phyloP scores from a whole-genome alignment of 2,797 vertebrate genomes.

The Psittacula derbiana region DNA sequence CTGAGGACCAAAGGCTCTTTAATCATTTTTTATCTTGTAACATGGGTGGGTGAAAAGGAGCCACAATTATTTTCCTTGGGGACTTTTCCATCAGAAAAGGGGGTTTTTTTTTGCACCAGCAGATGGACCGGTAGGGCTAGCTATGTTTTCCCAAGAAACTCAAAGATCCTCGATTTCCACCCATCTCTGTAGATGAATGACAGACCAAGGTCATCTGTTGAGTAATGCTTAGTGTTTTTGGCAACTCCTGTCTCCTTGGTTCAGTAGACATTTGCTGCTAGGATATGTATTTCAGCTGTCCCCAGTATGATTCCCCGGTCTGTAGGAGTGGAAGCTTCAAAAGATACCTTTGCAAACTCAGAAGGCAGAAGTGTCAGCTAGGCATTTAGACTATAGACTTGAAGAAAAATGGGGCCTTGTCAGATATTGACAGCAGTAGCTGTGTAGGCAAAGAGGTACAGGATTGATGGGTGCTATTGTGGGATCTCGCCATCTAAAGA shows the following conservation, averaged over 20 bases:
- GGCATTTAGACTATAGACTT: not conserved
- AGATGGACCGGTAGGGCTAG: not conserved
- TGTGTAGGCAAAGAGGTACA: not conserved
- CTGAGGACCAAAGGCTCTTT: slow-evolving; percentile 6
- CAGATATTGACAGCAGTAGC: not conserved
- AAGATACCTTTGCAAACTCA: not conserved
- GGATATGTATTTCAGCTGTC: not conserved
- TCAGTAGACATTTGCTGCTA: not conserved
- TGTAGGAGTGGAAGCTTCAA: not conserved
- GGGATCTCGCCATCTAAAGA: accelerated
- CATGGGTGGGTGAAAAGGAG: not conserved
- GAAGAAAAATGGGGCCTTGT: not conserved
- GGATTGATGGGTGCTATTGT: not conserved
- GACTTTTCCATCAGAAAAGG: not conserved
- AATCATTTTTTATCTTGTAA: not conserved
- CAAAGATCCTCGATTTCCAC: not conserved
- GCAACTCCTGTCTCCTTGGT: not conserved
- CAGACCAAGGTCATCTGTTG: not conserved
- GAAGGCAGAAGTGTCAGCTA: not conserved
- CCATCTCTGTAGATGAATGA: not conserved
- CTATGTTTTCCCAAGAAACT: not conserved
- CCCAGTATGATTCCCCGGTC: not conserved
- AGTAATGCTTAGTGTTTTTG: not conserved
- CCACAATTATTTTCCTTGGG: not conserved
- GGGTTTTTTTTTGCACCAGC: not conserved